Percentiles rank a stretch among this genome's conserved stretches.
Evolutionary conservation across 2,113 vertebrate species (phyloP).

Genomic region (Oncorhynchus keta): DNA sequence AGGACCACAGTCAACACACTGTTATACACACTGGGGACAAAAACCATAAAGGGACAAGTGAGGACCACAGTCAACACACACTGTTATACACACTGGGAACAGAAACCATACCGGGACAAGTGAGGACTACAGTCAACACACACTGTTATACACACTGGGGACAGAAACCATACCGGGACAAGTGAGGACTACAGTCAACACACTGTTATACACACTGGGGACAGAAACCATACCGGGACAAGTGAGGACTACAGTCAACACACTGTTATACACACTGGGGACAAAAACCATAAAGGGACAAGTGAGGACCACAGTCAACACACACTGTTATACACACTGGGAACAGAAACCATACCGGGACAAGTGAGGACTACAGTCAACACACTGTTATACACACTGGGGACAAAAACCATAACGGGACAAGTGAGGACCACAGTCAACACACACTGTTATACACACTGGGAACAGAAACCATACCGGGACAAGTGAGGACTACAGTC

Average conservation of each 20-base stretch:
- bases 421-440: slow-evolving; percentile 29
- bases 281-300: no score
- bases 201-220: no score
- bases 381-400: no score
- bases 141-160: background rate
- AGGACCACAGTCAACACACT: slow-evolving; percentile 50
- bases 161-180: background rate
- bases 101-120: slow-evolving; percentile 12
- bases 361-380: no score
- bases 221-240: no score
- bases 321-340: no score
- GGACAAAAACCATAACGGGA: slow-evolving; percentile 3
- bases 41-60: background rate
- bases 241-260: no score
- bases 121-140: slow-evolving; percentile 25
- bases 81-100: no score
- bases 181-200: background rate
- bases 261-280: no score
- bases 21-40: background rate
- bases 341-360: no score
- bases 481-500: background rate
- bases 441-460: background rate
- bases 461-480: background rate
- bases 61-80: no score
- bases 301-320: no score